phyloP scores from a whole-genome alignment of 2,797 vertebrate genomes.

The Nasua narica region DNA sequence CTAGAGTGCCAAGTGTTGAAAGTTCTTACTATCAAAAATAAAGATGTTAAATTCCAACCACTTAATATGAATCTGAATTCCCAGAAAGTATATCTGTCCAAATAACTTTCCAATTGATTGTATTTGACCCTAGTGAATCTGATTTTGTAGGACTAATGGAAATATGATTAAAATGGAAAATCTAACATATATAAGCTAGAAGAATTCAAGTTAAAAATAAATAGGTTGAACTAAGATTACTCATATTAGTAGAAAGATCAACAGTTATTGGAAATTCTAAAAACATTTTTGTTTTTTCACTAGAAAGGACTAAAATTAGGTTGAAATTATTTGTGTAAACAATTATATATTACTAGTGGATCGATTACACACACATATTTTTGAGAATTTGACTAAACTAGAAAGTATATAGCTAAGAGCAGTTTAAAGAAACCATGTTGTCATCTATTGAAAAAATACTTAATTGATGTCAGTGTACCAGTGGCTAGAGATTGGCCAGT shows the following conservation, averaged over 20 bases:
- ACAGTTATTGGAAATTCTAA: background rate
- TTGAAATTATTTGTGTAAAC: background rate
- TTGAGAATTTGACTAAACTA: background rate
- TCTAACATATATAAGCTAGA: background rate
- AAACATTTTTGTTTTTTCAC: background rate
- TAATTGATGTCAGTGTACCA: background rate
- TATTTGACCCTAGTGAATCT: background rate
- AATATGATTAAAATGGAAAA: constrained; percentile 16
- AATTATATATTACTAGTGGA: background rate
- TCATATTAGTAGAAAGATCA: background rate
- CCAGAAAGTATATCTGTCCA: constrained; percentile 26
- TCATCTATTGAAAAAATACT: background rate
- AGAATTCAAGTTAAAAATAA: constrained; percentile 27
- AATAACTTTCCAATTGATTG: constrained; percentile 42
- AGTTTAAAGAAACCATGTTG: background rate
- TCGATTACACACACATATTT: background rate
- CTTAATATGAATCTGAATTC: background rate
- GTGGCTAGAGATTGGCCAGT: background rate
- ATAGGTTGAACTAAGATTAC: background rate
- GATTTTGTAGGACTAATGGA: constrained; percentile 25
- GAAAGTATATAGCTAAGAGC: background rate
- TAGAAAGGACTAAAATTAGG: background rate
- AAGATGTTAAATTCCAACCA: background rate
- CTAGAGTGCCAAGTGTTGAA: background rate
- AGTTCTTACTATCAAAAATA: background rate